These are phyloP conservation scores for Rhynchopsitta pachyrhyncha DNA, from an alignment of 2,113 vertebrate genomes.

Conservation along the genomic window DNA sequence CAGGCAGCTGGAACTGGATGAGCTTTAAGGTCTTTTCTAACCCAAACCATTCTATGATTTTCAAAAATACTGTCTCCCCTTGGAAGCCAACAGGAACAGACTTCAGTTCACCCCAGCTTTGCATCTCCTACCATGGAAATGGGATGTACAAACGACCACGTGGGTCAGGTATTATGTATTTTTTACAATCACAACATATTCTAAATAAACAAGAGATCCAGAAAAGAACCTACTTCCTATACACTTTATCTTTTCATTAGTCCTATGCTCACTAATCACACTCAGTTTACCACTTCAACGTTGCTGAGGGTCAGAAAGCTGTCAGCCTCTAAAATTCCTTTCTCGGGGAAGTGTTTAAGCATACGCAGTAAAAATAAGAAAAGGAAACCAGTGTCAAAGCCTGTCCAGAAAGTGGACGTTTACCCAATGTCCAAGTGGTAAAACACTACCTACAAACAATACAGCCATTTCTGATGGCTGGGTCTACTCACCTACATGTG, in stretches of 20 bases:
- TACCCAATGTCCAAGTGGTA: rapidly evolving
- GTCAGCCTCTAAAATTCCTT: neutral
- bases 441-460: rapidly evolving
- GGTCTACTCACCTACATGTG: rapidly evolving
- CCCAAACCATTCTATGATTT: neutral
- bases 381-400: neutral
- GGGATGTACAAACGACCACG: neutral
- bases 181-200: neutral
- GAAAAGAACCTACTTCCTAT: neutral
- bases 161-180: neutral
- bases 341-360: neutral
- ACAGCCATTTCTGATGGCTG: rapidly evolving
- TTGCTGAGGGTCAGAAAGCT: neutral
- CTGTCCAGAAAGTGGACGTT: rapidly evolving
- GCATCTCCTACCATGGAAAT: rapidly evolving
- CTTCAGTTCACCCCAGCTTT: neutral
- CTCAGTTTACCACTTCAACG: neutral
- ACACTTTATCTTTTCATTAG: neutral
- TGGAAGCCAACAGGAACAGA: neutral
- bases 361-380: rapidly evolving
- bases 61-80: neutral
- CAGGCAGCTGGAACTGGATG: neutral
- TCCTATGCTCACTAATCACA: neutral
- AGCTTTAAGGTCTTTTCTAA: neutral
- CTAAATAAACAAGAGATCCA: neutral